phyloP scores from a whole-genome alignment of 1,140 invertebrate genomes.

The Portunus trituberculatus region DNA sequence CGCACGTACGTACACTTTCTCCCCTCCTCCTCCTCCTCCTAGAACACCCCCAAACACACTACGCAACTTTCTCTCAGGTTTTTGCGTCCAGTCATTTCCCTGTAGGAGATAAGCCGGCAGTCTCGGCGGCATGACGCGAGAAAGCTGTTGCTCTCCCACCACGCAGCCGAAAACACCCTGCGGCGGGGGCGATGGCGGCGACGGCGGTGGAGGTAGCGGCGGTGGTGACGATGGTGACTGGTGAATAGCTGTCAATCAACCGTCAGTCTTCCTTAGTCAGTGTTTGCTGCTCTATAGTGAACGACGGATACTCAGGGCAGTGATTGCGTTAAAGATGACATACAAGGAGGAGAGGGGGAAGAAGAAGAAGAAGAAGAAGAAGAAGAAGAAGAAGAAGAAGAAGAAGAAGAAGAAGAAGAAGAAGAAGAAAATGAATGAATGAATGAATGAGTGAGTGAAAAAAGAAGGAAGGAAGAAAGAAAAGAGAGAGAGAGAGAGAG shows the following conservation, averaged over 20 bases:
- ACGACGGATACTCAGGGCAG: too few relatives aligned
- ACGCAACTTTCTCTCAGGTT: not conserved
- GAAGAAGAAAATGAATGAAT: not conserved
- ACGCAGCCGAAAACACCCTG: not conserved
- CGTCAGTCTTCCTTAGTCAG: too few relatives aligned
- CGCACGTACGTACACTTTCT: not conserved
- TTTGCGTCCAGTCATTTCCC: slow-evolving; percentile 20
- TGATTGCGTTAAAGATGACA: too few relatives aligned
- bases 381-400: too few relatives aligned
- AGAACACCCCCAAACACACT: not conserved
- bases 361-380: too few relatives aligned
- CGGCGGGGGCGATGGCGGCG: not conserved
- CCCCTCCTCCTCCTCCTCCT: not conserved
- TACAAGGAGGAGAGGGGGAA: too few relatives aligned
- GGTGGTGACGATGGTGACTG: not conserved
- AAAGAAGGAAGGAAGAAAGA: too few relatives aligned
- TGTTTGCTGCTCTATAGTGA: too few relatives aligned
- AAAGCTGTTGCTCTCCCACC: not conserved
- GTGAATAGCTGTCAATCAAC: too few relatives aligned
- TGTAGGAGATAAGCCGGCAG: not conserved
- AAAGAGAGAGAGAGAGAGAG: slow-evolving; percentile 50
- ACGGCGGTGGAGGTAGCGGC: not conserved
- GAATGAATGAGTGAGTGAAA: too few relatives aligned
- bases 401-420: too few relatives aligned
- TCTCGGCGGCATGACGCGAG: not conserved